Evolutionary conservation across 64 coral and sea anemone genomes (phyloP), one percentile per base, ranked within the genome.

Genomic region (Catalaphyllia jardinei): DNA sequence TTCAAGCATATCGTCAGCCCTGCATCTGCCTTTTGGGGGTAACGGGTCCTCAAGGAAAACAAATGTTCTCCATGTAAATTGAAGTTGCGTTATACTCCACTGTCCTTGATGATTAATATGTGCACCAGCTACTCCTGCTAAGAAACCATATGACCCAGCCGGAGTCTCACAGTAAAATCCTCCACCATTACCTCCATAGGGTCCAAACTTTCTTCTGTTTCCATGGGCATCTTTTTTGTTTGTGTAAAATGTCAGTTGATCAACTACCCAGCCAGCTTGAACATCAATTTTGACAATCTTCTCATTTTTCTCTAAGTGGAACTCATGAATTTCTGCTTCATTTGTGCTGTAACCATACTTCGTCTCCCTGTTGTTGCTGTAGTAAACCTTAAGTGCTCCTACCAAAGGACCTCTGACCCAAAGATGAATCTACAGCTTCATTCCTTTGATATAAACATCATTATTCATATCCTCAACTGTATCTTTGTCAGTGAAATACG

Each of bases 391-490:
- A 9, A 98, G 62, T 16, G 92, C 95, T 51, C 92, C 95, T 65
- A 98, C 52, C 19, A 98, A 92, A 88, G 74, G 65, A 30, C 80
- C 61, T 0, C 95, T 88, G 85, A 92, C 92, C 92, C 95, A 98
- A 13, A 67, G 63, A 4, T 92, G 92, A 67, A 94, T 94, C 95
- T 92, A 98, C 0, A 98, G 52, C 30, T 98, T 87, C 92, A 98
- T 98, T 60, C 95, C 95, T 54, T 83, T 88, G 17, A 98, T 52
- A 52, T 42, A 98, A 13, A 73, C 14, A 31, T 88, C 78, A 61
- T 54, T 69, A 30, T 80, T 73, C 42, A 73, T 14, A 86, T 59
- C 15, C 61, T 83, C 80, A 20, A 79, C 71, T 55, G 18, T 39
- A 30, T 75, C n/a, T 60, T 93, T 51, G 15, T 94, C 92, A 74